Evolutionary conservation across 2,888 invertebrate genomes (phyloP), one percentile per base, ranked within the genome.

Genomic region (Crepidodera aurea): DNA sequence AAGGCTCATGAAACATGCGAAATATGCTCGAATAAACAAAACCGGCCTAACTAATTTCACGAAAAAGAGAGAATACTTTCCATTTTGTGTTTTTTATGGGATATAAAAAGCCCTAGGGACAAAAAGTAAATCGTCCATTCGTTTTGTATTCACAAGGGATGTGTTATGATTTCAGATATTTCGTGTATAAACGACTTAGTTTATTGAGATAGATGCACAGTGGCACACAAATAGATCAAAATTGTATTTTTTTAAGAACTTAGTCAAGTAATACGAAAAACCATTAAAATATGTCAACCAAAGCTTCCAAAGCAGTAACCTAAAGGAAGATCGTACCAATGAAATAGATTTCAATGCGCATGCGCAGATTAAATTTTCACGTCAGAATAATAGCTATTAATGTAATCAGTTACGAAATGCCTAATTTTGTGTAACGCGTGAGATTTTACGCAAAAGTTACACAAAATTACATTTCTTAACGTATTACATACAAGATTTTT

Each of bases 81-180:
- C 53, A 60, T 54, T 60, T 61, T 51, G 53, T 50, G 53, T 44
- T 53, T 37, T 54, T 54, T 54, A 54, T 61, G 15, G 44, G 25
- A 13, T 34, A 51, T 60, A 56, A 53, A 64, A 64, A 40, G 48
- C 51, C 44, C 25, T 10, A 44, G 40, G 32, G 48, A 53, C 53
- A 46, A 62, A 57, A 56, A 62, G 39, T 56, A 62, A 54, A 62
- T 63, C 61, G 55, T 19, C 56, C 54, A 51, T 63, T 62, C 37
- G 57, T 65, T 48, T 65, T 63, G 65, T 65, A 63, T 67, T 65
- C 67, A 60, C 59, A 34, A 37, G 44, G 53, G 59, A 61, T 56
- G 50, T 29, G 60, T 63, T 65, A 61, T 63, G 53, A 59, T 67
- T 65, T 65, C 57, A 19, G 12, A 42, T 50, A 57, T 64, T 64